These are phyloP conservation scores for Lobophora halterata DNA, from an alignment of 2,888 invertebrate species.

Conservation along the genomic window DNA sequence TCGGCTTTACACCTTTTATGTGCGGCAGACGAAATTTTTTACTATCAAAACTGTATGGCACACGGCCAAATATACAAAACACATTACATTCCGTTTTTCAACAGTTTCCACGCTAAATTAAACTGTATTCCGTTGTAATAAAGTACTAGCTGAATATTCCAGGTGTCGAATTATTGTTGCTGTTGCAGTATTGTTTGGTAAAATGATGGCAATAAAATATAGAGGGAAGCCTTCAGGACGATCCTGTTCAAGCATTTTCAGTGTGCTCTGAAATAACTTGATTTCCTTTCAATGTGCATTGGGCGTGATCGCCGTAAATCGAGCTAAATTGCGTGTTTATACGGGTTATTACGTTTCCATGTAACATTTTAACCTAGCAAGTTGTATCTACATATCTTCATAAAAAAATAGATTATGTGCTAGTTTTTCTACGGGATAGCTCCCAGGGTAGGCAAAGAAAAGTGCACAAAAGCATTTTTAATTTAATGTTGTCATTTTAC, in stretches of 20 bases:
- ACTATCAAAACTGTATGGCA: slow-evolving; percentile 60
- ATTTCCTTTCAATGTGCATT: slow-evolving; percentile 34
- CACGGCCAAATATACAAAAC: slow-evolving; percentile 53
- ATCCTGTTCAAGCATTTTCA: slow-evolving; percentile 37
- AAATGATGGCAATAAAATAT: slow-evolving; percentile 71
- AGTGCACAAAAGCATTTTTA: too few relatives aligned
- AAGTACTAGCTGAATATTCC: slow-evolving; percentile 26
- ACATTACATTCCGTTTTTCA: slow-evolving; percentile 23
- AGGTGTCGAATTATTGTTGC: slow-evolving; percentile 36
- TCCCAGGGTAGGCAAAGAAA: too few relatives aligned
- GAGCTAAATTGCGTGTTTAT: slow-evolving; percentile 27
- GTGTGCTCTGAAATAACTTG: slow-evolving; percentile 33
- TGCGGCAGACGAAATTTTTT: slow-evolving; percentile 60
- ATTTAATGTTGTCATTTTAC: too few relatives aligned
- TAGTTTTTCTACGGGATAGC: too few relatives aligned
- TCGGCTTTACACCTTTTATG: slow-evolving; percentile 63
- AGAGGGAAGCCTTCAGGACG: slow-evolving; percentile 60
- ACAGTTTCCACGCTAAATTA: slow-evolving; percentile 15
- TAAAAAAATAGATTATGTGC: too few relatives aligned
- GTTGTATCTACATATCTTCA: too few relatives aligned
- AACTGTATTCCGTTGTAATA: slow-evolving; percentile 35
- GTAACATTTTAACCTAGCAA: too few relatives aligned
- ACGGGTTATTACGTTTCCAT: slow-evolving; percentile 16
- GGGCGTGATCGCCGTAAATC: slow-evolving; percentile 24
- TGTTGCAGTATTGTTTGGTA: slow-evolving; percentile 60